Base-by-base conservation (phyloP, 23 tunicate genomes). In the Styela plicata region DNA sequence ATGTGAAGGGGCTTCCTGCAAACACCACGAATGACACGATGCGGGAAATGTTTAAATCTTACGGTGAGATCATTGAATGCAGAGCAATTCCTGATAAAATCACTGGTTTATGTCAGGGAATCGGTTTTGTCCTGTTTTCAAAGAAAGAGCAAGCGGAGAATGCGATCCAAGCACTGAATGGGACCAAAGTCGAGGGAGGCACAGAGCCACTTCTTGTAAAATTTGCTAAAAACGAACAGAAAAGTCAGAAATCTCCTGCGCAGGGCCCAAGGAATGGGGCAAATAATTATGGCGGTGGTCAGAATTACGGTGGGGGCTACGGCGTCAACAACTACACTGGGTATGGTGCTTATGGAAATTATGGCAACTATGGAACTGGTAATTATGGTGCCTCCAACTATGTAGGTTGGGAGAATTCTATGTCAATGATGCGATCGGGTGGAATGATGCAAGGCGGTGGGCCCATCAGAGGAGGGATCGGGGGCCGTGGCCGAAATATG, bases 101-200 rank as follows among this genome's bases (percentile, higher is more conserved):
- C 44, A 83, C 91, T n/a, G 64, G 83, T 2, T 63, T 52, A 1
- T 86, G 97, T 35, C 87, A 83, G 27, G 91, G 97, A 52, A 73
- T 91, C 37, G 88, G 91, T 1, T 91, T 91, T 65, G 89, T 91
- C 29, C 74, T 91, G 19, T 91, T 78, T 61, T 34, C 90, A 0
- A 73, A 36, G 0, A 73, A 78, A 83, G 97, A 87, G 22, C 88
- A 91, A 74, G 97, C 97, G 26, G 52, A 74, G 30, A 82, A 77
- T 36, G 88, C 97, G 1, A 84, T 87, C 16, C 64, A 80, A 73
- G 97, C 77, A 3, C 36, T 71, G 36, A 71, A 71, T 30, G 77
- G 77, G 7, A 26, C 77, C 36, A 71, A 31, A 3, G 34, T 71
- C 17, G 34, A 71, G 3, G 77, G 77, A 5, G 77, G 77, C 37